Base-by-base conservation (phyloP, 2,888 invertebrate genomes). In the Torymus auratus region DNA sequence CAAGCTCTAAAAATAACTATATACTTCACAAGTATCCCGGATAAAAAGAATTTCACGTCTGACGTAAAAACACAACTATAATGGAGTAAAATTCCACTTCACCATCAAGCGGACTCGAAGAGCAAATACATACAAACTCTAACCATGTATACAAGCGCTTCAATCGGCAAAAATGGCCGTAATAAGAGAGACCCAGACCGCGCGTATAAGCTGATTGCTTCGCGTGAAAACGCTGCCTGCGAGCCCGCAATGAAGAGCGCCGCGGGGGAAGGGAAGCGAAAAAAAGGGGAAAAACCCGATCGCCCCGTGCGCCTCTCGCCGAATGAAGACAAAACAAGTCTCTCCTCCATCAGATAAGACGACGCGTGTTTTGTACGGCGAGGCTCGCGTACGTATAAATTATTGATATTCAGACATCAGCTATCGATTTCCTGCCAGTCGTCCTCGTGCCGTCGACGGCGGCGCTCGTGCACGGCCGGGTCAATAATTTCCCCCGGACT, bases 331-430 rank as follows among this genome's bases (percentile, higher is more conserved):
- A 52, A 58, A 60, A 78, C 53, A 41, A 69, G 68, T 61, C 55
- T 60, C 60, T 60, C 60, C 60, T 20, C 55, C 53, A 76, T 76
- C 62, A 69, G 62, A 71, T 71, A 71, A 69, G 50, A 78, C 5
- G 55, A 17, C 41, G 55, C 20, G 61, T 41, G 41, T 70, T 70
- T 75, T 23, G 52, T 20, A 53, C 70, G 15, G 15, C 28, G 52
- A 53, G 58, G 17, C 28, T 50, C 50, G 56, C 64, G 41, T 41
- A 68, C 76, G 56, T 71, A 76, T 80, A 76, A 80, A 80, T 76
- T 76, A 80, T 80, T 75, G 76, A 75, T 72, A 71, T 76, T 76
- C 76, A 71, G 65, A 64, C 71, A 76, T 68, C 76, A 71, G 55
- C 55, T 75, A 71, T 80, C 71, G 80, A 80, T 80, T 79, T 80